phyloP scores from a whole-genome alignment of 2,113 vertebrate genomes.

The Opisthocomus hoazin region DNA sequence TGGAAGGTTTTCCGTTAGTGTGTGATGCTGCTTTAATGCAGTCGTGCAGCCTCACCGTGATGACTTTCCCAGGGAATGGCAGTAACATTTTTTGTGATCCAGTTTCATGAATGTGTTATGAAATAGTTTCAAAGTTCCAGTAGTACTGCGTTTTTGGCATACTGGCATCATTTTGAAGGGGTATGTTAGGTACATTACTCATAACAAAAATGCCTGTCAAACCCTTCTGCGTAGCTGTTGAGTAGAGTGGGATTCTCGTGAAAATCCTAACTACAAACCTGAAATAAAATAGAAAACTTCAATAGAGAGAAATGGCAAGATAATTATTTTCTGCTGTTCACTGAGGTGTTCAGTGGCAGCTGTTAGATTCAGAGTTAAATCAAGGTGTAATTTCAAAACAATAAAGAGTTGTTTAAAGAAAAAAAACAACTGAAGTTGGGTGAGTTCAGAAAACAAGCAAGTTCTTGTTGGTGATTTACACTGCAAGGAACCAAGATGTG shows the following conservation, averaged over 20 bases:
- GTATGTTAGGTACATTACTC: background rate
- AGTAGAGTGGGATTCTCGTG: background rate
- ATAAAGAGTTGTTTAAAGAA: background rate
- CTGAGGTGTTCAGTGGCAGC: background rate
- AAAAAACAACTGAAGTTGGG: background rate
- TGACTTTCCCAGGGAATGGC: conserved; percentile 25
- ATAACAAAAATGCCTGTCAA: background rate
- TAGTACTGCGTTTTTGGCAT: background rate
- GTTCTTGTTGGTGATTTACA: background rate
- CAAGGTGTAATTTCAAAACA: background rate
- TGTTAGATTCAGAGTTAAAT: background rate
- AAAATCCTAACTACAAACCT: background rate
- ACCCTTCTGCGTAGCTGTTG: rapidly evolving
- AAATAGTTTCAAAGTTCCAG: background rate
- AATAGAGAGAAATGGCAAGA: background rate
- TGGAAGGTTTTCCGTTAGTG: background rate
- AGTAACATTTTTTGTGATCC: background rate
- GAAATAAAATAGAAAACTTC: background rate
- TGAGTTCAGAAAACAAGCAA: background rate
- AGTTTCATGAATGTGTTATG: background rate
- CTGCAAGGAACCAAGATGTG: background rate
- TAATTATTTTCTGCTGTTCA: background rate
- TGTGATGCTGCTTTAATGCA: background rate
- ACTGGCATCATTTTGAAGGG: background rate
- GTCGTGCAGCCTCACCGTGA: background rate